A percentile compares a stretch with the other conserved stretches of the same genome.
Evolutionary conservation across 2,888 invertebrate species (phyloP).

Genomic region (Ptychoptera albimana): DNA sequence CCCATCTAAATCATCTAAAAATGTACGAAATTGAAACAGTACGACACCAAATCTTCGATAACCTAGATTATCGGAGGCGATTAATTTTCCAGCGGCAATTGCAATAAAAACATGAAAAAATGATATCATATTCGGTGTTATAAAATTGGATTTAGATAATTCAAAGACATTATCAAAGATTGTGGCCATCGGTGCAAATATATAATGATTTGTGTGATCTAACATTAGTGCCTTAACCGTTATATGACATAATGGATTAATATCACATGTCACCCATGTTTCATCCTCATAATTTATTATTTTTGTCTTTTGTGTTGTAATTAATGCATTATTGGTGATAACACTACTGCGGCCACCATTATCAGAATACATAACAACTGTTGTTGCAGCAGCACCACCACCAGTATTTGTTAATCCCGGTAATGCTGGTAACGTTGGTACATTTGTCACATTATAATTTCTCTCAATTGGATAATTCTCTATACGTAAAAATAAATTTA

Average conservation of each 20-base stretch:
- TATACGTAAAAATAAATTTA: constrained; percentile 51
- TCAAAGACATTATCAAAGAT: constrained; percentile 49
- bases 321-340: background rate
- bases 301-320: background rate
- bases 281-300: constrained; percentile 33
- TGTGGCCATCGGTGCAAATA: constrained; percentile 65
- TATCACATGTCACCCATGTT: constrained; percentile 48
- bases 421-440: constrained; percentile 3
- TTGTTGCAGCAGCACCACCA: background rate
- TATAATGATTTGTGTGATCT: constrained; percentile 70
- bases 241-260: constrained; percentile 62
- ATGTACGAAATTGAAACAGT: constrained; percentile 64
- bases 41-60: constrained; percentile 57
- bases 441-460: constrained; percentile 23
- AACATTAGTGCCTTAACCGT: constrained; percentile 70
- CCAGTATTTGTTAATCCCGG: constrained; percentile 3
- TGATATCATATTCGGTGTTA: constrained; percentile 76
- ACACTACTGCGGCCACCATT: background rate
- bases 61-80: constrained; percentile 54
- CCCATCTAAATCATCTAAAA: constrained; percentile 74
- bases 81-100: constrained; percentile 52
- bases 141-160: constrained; percentile 41
- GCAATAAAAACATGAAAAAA: constrained; percentile 64
- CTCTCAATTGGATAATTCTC: constrained; percentile 48
- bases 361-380: background rate